Evolutionary conservation across 2,888 invertebrate species (phyloP), one percentile per base, ranked within the genome.

Genomic region (Hirudinaria manillensis): DNA sequence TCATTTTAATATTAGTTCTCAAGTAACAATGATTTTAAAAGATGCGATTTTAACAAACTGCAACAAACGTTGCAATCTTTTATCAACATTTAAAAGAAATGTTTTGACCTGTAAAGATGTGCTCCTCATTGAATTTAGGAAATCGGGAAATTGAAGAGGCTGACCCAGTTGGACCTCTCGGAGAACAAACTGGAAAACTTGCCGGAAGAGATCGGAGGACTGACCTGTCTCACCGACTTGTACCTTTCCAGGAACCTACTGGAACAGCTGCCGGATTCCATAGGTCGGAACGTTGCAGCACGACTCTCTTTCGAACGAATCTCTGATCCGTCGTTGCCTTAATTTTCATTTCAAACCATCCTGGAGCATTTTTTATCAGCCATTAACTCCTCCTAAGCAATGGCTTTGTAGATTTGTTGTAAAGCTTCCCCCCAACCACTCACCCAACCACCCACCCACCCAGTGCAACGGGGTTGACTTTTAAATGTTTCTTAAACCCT

Each of bases 181-280:
- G 97, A 98, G 86, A 99, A 99, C 86, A 89, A 91, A 80, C 87
- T 99, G 80, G 95, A 95, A 85, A 91, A 90, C 85, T 88, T 99
- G 80, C 99, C 99, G 6, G 93, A 96, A 81, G 94, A 97, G 87
- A 67, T 76, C 24, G 92, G 94, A 65, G 95, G 95, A 70, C 89
- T 99, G 76, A 89, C 89, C 81, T 92, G 90, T 80, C 89, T 99
- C 76, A 97, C 96, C 72, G 99, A 99, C 87, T 89, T 99, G 81
- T 94, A 94, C 87, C 89, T 99, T 81, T 95, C 96, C 53, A 95
- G 96, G 87, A 99, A 99, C 87, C 91, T 93, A 84, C 89, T 99
- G 78, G 94, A 96, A 87, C 90, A 90, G 76, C 88, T 98, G 83
- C 97, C 97, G 34, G 92, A 94, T 84, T 95, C 96, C 81, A 90